Percentiles rank a stretch among this genome's conserved stretches.
phyloP scores from a whole-genome alignment of 1,140 invertebrate genomes.

The Oryctes rhinoceros region DNA sequence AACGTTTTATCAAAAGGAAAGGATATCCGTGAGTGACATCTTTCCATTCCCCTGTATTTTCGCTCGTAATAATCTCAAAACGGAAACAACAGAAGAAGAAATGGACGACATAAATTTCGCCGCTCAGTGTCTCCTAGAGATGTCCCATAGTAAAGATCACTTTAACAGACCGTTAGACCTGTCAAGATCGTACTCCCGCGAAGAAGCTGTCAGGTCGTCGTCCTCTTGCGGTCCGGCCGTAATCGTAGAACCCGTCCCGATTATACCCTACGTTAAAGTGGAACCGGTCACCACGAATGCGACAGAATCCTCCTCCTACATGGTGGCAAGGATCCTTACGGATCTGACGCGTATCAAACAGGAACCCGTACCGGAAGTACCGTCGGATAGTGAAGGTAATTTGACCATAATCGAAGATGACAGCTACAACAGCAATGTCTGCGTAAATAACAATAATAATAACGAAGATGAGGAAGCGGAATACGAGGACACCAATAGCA shows the following conservation, averaged over 20 bases:
- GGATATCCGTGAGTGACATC: no score
- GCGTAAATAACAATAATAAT: not conserved
- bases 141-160: constrained; percentile 63
- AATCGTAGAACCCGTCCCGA: constrained; percentile 51
- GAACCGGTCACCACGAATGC: constrained; percentile 42
- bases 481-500: constrained; percentile 38
- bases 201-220: constrained; percentile 37
- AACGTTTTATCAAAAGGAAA: no score
- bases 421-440: not conserved
- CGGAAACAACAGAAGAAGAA: not conserved
- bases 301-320: constrained; percentile 62
- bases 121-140: constrained; percentile 69
- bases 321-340: constrained; percentile 69
- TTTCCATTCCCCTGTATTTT: no score
- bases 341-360: constrained; percentile 67
- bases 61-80: not conserved
- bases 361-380: constrained; percentile 62
- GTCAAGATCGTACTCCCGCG: constrained; percentile 44
- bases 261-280: constrained; percentile 49
- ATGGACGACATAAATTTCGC: constrained; percentile 67
- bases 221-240: constrained; percentile 45
- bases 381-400: constrained; percentile 53
- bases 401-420: constrained; percentile 51
- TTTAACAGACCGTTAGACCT: constrained; percentile 57
- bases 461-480: not conserved